A percentile compares a stretch with the other conserved stretches of the same genome.
Conservation (phyloP, 2,797 vertebrate genomes). For the Sebastes vulpes region DNA sequence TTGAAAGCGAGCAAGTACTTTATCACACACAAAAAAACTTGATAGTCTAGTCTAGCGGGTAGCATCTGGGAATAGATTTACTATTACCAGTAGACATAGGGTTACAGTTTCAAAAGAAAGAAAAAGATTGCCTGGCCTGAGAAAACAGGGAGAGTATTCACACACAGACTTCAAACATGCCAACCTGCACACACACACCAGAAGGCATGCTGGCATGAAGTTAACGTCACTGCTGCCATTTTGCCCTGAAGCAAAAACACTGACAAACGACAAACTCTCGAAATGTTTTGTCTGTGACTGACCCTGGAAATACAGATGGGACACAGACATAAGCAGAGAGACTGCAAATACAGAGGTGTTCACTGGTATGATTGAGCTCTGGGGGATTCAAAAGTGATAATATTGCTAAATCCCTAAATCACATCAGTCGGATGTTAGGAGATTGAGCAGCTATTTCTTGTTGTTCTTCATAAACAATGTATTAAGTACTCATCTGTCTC, state of each 20-base stretch:
- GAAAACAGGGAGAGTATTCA: conserved; percentile 2
- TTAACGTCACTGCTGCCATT: conserved; percentile 26
- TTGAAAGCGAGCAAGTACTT: background rate
- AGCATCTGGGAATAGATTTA: background rate
- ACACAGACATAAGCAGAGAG: background rate
- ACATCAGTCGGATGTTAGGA: background rate
- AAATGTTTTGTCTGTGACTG: conserved; percentile 7
- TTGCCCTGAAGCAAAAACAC: conserved; percentile 37
- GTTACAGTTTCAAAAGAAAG: conserved; percentile 15
- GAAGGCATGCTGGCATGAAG: conserved; percentile 3
- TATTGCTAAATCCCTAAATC: background rate
- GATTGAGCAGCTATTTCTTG: background rate
- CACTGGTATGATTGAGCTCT: background rate
- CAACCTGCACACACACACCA: background rate
- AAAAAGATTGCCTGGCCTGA: conserved; percentile 4
- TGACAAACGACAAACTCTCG: background rate
- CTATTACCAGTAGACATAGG: background rate
- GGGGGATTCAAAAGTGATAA: background rate
- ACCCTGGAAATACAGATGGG: background rate
- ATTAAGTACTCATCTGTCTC: background rate
- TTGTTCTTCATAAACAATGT: background rate
- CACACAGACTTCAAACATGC: conserved; percentile 5
- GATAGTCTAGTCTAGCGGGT: background rate
- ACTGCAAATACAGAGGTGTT: background rate
- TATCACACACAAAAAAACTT: background rate